A percentile compares a stretch with the other conserved stretches of the same genome.
phyloP scores from a whole-genome alignment of 2,888 invertebrate genomes.

The Orthonychiurus folsomi region DNA sequence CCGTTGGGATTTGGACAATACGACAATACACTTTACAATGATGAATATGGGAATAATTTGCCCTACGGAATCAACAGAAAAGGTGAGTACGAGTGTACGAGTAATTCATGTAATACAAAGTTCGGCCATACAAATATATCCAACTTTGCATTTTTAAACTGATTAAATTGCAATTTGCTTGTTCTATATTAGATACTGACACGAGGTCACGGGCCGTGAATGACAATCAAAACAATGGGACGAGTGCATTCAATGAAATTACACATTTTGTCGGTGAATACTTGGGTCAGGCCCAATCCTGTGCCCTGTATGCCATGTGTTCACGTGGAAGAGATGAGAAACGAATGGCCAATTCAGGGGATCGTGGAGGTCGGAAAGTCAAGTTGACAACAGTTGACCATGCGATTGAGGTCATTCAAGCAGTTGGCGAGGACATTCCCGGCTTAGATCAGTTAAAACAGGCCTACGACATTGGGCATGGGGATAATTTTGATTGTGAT shows the following conservation, averaged over 20 bases:
- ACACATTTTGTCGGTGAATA: slow-evolving; percentile 10
- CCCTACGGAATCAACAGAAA: not conserved
- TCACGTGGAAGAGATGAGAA: slow-evolving; percentile 13
- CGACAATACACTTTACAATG: not conserved
- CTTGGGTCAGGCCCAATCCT: slow-evolving; percentile 14
- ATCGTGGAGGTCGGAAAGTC: too few species aligned
- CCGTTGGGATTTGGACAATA: slow-evolving; percentile 21
- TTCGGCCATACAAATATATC: too few species aligned
- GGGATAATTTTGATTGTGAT: slow-evolving; percentile 20
- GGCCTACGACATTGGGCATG: slow-evolving; percentile 9
- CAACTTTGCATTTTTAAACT: too few species aligned
- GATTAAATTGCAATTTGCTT: too few species aligned
- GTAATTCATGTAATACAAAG: too few species aligned
- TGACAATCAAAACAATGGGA: slow-evolving; percentile 9
- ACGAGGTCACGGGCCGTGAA: slow-evolving; percentile 6
- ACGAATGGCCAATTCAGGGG: not conserved
- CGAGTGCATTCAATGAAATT: slow-evolving; percentile 4
- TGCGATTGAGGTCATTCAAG: slow-evolving; percentile 4
- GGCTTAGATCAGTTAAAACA: not conserved
- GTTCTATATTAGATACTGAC: too few species aligned
- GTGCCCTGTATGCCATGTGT: slow-evolving; percentile 18
- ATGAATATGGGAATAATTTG: not conserved
- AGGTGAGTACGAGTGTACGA: slow-evolving; percentile 10
- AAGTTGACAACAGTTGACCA: not conserved
- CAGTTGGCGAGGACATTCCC: not conserved